Conservation (phyloP, 2,113 vertebrate genomes). For the Melanerpes aurifrons region DNA sequence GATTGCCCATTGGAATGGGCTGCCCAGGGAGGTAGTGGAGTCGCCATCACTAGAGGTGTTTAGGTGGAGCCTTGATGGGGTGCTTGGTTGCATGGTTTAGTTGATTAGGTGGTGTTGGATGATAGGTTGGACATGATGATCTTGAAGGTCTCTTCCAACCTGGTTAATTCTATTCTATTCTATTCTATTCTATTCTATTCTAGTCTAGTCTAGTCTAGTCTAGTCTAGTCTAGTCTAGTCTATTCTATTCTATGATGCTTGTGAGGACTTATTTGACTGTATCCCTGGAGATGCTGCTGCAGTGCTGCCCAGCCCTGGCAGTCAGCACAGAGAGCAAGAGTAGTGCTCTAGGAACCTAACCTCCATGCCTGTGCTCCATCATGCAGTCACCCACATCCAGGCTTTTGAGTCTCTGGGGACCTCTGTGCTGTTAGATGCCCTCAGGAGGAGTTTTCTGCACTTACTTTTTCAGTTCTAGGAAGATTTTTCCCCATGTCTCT, state of each 20-base stretch:
- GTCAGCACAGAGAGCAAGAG: background rate
- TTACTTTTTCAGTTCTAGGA: background rate
- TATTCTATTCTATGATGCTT: background rate
- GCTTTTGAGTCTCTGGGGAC: background rate
- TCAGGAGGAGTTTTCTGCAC: background rate
- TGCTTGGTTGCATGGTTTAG: too few species aligned
- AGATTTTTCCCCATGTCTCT: background rate
- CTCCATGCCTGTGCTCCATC: background rate
- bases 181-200: too few species aligned
- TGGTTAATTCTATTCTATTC: too few species aligned
- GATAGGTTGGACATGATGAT: too few species aligned
- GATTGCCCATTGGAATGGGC: too few species aligned
- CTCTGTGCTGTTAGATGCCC: accelerated
- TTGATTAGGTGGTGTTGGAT: too few species aligned
- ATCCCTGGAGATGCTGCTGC: background rate
- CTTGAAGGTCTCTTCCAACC: too few species aligned
- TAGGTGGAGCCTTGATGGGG: too few species aligned
- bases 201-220: too few species aligned
- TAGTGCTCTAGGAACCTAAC: background rate
- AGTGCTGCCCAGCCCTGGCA: background rate
- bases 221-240: too few species aligned
- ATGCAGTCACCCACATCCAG: background rate
- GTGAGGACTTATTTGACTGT: background rate
- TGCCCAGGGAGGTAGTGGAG: too few species aligned
- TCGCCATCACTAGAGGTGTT: too few species aligned